A percentile compares a stretch with the other conserved stretches of the same genome.
Evolutionary conservation across 2,888 invertebrate genomes (phyloP).

Genomic region (Cheiracanthium punctorium): DNA sequence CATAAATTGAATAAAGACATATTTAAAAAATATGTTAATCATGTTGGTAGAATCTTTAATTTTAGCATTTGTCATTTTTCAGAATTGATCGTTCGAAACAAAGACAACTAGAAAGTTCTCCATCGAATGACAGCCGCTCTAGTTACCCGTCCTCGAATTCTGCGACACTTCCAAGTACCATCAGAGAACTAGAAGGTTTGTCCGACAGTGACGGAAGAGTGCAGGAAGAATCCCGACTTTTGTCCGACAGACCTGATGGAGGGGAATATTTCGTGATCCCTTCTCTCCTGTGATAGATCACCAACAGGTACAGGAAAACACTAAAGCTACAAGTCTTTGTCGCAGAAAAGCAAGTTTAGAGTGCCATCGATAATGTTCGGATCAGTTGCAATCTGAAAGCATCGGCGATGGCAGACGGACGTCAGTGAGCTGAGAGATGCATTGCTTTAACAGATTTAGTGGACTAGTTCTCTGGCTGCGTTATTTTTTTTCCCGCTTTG

Average conservation of each 20-base stretch:
- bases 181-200: background rate
- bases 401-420: too few relatives aligned
- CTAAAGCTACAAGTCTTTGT: too few relatives aligned
- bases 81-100: too few relatives aligned
- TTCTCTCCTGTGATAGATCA: background rate
- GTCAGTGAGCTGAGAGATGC: too few relatives aligned
- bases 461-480: too few relatives aligned
- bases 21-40: too few relatives aligned
- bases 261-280: background rate
- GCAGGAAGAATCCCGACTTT: background rate
- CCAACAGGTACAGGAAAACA: background rate
- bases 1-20: too few relatives aligned
- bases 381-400: background rate
- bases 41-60: too few relatives aligned
- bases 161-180: background rate
- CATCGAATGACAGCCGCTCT: background rate
- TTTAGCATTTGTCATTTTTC: too few relatives aligned
- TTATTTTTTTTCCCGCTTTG: too few relatives aligned
- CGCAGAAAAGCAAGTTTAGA: background rate
- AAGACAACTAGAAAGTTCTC: too few relatives aligned
- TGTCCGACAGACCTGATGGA: background rate
- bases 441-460: too few relatives aligned
- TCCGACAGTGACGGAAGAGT: background rate
- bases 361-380: background rate
- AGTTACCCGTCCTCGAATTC: background rate